Percentiles rank a stretch among this genome's conserved stretches.
Evolutionary conservation across 2,797 vertebrate genomes (phyloP).

Genomic region (Macropus fuliginosus): DNA sequence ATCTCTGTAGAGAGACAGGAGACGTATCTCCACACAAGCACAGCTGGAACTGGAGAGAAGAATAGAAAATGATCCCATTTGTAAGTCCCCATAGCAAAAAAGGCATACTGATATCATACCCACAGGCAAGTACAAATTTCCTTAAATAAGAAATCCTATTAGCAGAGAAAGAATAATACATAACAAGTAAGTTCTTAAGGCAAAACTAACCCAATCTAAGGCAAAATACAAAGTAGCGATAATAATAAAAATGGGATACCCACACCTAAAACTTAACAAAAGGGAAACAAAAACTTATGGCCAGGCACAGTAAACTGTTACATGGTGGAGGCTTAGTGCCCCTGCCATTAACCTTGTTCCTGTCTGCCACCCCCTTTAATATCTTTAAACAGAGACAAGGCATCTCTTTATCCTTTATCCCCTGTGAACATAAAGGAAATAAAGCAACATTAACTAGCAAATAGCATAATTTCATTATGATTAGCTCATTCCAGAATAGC

Average conservation of each 20-base stretch:
- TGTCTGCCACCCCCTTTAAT: background rate
- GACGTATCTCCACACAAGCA: background rate
- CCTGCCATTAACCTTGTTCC: background rate
- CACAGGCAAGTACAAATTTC: background rate
- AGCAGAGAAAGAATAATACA: background rate
- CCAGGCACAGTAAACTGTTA: background rate
- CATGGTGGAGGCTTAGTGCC: background rate
- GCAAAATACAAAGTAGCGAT: background rate
- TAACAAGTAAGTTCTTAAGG: background rate
- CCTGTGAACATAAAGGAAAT: background rate
- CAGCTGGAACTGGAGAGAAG: background rate
- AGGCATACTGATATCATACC: background rate
- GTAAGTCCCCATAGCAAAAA: background rate
- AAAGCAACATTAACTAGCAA: background rate
- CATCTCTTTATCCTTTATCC: background rate
- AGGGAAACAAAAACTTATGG: background rate
- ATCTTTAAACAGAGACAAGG: background rate
- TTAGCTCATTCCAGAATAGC: background rate
- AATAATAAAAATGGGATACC: background rate
- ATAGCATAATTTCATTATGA: background rate
- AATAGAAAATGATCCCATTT: background rate
- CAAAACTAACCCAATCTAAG: background rate
- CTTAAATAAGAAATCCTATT: background rate
- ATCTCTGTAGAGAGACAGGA: background rate
- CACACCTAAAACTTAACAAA: background rate